Evolutionary conservation across 2,113 vertebrate species (phyloP).

Genomic region (Cepphus grylle): DNA sequence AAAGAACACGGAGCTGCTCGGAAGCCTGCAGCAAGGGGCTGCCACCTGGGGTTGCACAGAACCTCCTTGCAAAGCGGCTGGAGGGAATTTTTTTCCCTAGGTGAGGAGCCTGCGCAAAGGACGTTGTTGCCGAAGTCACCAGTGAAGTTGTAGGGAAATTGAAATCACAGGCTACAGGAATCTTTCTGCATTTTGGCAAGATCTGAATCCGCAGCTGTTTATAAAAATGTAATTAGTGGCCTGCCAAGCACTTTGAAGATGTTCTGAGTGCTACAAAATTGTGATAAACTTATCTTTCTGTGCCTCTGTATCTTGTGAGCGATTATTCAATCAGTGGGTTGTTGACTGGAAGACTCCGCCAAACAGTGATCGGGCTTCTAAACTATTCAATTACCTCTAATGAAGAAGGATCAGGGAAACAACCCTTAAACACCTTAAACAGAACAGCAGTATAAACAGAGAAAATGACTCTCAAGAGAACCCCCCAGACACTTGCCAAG

Average conservation of each 20-base stretch:
- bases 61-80: not conserved
- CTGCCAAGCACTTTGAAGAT: conserved; percentile 21
- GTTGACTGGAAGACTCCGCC: conserved; percentile 33
- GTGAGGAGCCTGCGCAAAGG: not conserved
- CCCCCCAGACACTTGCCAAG: conserved; percentile 50
- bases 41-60: not conserved
- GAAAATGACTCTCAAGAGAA: conserved; percentile 56
- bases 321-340: conserved; percentile 22
- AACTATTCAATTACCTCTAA: conserved; percentile 53
- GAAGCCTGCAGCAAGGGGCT: conserved; percentile 13
- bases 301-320: not conserved
- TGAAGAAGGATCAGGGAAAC: conserved; percentile 52
- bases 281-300: conserved; percentile 19
- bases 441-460: conserved; percentile 44
- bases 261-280: conserved; percentile 29
- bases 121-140: not conserved
- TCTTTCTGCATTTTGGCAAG: not conserved
- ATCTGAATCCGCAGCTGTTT: not conserved
- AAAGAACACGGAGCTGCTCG: not conserved
- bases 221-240: conserved; percentile 29
- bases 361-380: conserved; percentile 7
- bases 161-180: not conserved
- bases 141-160: not conserved
- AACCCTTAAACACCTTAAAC: conserved; percentile 54
- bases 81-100: not conserved